Conservation (phyloP, 2,797 vertebrate species). For the Xiphophorus birchmanni region DNA sequence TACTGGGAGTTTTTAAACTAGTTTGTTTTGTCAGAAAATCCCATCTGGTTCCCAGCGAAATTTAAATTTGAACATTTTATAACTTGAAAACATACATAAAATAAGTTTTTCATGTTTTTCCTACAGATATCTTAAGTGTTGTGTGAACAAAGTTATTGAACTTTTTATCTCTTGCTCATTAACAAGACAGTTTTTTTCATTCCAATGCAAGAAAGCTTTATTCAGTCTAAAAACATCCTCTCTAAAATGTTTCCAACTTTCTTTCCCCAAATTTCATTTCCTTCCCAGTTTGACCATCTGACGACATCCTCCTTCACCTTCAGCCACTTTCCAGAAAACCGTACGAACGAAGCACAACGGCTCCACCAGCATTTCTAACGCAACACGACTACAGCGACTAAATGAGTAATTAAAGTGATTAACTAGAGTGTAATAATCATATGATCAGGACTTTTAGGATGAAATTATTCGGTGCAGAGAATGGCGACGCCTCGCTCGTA, state of each 20-base stretch:
- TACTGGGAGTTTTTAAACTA: neutral
- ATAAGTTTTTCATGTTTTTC: too few species aligned
- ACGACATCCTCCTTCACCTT: constrained; percentile 66
- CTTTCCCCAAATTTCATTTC: constrained; percentile 37
- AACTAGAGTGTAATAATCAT: neutral
- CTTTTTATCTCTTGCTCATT: neutral
- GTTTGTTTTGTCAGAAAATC: neutral
- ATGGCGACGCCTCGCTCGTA: constrained; percentile 97
- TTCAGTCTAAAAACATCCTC: constrained; percentile 74
- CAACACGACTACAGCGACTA: constrained; percentile 48
- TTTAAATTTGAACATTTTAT: too few species aligned
- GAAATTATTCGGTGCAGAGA: constrained; percentile 92
- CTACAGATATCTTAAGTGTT: too few species aligned
- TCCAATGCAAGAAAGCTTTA: constrained; percentile 44
- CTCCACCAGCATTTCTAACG: constrained; percentile 15
- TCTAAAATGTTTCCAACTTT: constrained; percentile 66
- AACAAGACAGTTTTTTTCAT: constrained; percentile 25
- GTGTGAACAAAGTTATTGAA: neutral
- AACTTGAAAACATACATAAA: too few species aligned
- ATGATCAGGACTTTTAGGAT: constrained; percentile 3
- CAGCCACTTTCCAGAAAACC: constrained; percentile 50
- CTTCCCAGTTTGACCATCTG: constrained; percentile 37
- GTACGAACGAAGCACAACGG: constrained; percentile 8
- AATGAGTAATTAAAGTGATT: constrained; percentile 28
- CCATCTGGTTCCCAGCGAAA: too few species aligned